Evolutionary conservation across 2,113 vertebrate genomes (phyloP).

Genomic region (Hippocampus barbouri): DNA sequence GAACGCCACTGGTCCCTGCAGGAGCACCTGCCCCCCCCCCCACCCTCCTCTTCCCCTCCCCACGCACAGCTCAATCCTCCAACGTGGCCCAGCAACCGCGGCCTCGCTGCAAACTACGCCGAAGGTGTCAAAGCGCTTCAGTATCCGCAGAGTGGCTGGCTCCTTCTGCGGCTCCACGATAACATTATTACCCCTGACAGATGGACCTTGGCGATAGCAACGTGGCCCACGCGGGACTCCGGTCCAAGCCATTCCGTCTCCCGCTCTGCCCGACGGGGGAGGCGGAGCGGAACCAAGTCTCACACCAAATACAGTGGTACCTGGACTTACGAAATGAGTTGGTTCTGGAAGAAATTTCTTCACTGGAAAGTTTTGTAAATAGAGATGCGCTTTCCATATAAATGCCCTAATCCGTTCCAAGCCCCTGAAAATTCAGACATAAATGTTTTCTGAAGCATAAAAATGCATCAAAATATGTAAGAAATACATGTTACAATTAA

Average conservation of each 20-base stretch:
- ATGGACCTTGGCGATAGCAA: slow-evolving; percentile 46
- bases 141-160: slow-evolving; percentile 12
- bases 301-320: too few relatives aligned
- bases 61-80: slow-evolving; percentile 29
- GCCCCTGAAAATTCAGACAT: too few relatives aligned
- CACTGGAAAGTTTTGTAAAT: too few relatives aligned
- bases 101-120: slow-evolving; percentile 36
- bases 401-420: too few relatives aligned
- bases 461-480: too few relatives aligned
- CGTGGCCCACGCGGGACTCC: slow-evolving; percentile 22
- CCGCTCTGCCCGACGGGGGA: slow-evolving; percentile 19
- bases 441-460: too few relatives aligned
- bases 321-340: too few relatives aligned
- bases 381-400: too few relatives aligned
- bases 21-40: background rate
- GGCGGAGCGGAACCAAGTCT: background rate
- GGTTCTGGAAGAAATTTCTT: too few relatives aligned
- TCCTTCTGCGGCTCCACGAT: slow-evolving; percentile 45
- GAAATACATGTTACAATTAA: too few relatives aligned
- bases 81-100: slow-evolving; percentile 40
- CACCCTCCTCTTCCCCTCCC: slow-evolving; percentile 12
- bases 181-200: slow-evolving; percentile 48
- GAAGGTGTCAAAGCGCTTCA: slow-evolving; percentile 37
- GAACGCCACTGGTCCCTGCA: slow-evolving; percentile 34
- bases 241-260: slow-evolving; percentile 37